Percentiles rank a stretch among this genome's conserved stretches.
Evolutionary conservation across 1,140 invertebrate species (phyloP).

Genomic region (Zaprionus lachaisei): DNA sequence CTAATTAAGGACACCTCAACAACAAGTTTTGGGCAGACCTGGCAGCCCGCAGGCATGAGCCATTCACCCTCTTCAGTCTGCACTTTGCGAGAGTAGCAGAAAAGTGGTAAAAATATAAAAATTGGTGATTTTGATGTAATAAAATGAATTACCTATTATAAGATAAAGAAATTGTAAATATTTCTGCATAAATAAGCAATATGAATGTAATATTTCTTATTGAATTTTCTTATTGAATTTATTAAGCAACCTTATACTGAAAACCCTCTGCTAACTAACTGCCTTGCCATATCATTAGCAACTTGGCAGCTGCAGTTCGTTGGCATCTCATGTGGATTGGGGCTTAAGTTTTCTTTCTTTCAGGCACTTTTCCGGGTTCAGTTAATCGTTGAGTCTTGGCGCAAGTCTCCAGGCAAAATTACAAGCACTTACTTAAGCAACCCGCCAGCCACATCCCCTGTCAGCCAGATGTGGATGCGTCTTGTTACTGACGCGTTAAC

Average conservation of each 20-base stretch:
- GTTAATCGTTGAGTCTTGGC: constrained; percentile 32
- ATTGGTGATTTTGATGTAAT: no score
- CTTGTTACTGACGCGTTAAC: constrained; percentile 46
- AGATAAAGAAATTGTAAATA: neutral
- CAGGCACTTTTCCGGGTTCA: constrained; percentile 21
- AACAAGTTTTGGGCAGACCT: constrained; percentile 1
- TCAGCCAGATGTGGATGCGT: constrained; percentile 31
- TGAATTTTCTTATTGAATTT: neutral
- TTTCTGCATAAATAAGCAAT: neutral
- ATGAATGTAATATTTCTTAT: no score
- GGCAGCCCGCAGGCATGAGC: neutral
- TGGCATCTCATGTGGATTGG: neutral
- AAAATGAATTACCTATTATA: no score
- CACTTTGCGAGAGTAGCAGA: neutral
- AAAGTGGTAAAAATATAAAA: neutral
- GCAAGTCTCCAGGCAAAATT: constrained; percentile 36
- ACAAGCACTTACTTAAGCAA: constrained; percentile 49
- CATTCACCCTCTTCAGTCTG: neutral
- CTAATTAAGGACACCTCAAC: constrained; percentile 52
- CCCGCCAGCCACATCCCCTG: constrained; percentile 9
- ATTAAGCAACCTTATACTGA: neutral
- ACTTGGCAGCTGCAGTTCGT: neutral
- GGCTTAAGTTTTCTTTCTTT: constrained; percentile 9
- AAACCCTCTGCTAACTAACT: neutral
- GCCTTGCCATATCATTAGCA: neutral